phyloP scores from a whole-genome alignment of 1,140 invertebrate genomes.

The Pseudachorutes palmiensis region DNA sequence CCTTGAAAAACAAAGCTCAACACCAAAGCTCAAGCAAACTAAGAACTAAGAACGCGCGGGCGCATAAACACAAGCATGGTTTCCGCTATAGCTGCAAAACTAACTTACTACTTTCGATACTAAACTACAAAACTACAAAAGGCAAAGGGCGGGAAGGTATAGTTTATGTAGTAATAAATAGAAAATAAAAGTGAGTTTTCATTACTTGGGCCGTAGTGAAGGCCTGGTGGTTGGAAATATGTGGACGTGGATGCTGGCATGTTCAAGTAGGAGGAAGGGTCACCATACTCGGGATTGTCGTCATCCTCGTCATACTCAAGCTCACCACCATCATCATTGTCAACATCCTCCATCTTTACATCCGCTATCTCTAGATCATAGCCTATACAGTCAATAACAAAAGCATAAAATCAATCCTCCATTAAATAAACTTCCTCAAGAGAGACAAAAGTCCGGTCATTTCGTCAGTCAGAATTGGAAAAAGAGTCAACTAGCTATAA shows the following conservation, averaged over 20 bases:
- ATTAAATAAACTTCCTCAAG: background rate
- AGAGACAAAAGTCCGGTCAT: background rate
- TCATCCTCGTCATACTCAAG: slow-evolving; percentile 31
- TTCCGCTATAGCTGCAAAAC: too few relatives aligned
- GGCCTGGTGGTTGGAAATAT: slow-evolving; percentile 21
- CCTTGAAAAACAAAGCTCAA: too few relatives aligned
- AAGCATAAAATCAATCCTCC: slow-evolving; percentile 33
- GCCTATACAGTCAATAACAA: slow-evolving; percentile 33
- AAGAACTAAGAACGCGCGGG: too few relatives aligned
- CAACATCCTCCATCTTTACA: slow-evolving; percentile 31
- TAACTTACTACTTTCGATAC: too few relatives aligned
- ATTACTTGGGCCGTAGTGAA: slow-evolving; percentile 32
- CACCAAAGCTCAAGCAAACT: too few relatives aligned
- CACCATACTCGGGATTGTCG: slow-evolving; percentile 16
- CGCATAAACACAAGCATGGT: too few relatives aligned
- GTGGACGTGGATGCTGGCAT: slow-evolving; percentile 24
- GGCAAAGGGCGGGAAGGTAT: too few relatives aligned
- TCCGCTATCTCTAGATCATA: slow-evolving; percentile 35
- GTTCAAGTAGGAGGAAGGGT: slow-evolving; percentile 24
- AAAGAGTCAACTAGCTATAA: too few relatives aligned
- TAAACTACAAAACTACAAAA: too few relatives aligned
- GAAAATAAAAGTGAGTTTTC: slow-evolving; percentile 21
- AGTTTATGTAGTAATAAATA: too few relatives aligned
- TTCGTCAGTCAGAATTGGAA: too few relatives aligned
- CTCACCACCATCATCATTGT: slow-evolving; percentile 24